A percentile compares a stretch with the other conserved stretches of the same genome.
Evolutionary conservation across 2,797 vertebrate genomes (phyloP).

Genomic region (Zonotrichia albicollis): DNA sequence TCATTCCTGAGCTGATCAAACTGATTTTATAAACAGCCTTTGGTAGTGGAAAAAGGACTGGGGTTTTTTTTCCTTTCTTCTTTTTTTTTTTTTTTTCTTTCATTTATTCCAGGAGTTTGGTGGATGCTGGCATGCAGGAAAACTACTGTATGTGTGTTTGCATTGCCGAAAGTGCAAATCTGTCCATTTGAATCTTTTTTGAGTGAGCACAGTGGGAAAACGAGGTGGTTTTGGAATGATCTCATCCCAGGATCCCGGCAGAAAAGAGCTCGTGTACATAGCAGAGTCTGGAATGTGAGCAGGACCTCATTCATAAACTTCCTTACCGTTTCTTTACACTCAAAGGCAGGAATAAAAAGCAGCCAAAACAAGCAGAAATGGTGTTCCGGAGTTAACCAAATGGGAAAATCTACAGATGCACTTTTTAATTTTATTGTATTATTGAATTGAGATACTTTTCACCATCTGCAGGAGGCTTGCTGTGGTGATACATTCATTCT

Average conservation of each 20-base stretch:
- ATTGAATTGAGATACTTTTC: not conserved
- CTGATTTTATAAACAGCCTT: conserved; percentile 38
- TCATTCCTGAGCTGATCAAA: conserved; percentile 38
- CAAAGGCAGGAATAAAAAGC: conserved; percentile 49
- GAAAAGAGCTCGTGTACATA: conserved; percentile 1
- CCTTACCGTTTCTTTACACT: conserved; percentile 45
- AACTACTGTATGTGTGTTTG: conserved; percentile 44
- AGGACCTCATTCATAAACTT: conserved; percentile 67
- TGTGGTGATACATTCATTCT: not conserved
- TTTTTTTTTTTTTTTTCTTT: not conserved
- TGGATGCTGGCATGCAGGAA: not conserved
- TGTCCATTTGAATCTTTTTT: conserved; percentile 46
- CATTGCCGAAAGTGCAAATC: conserved; percentile 26
- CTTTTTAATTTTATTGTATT: conserved; percentile 19
- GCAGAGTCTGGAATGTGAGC: conserved; percentile 40
- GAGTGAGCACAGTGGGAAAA: conserved; percentile 53
- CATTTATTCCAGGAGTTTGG: not conserved
- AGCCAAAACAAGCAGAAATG: conserved; percentile 57
- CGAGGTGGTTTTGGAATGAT: conserved; percentile 52
- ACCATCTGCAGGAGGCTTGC: not conserved
- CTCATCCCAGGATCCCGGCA: conserved; percentile 39
- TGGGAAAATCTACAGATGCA: conserved; percentile 40
- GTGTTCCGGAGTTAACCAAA: conserved; percentile 21
- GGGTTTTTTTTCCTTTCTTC: fast-evolving
- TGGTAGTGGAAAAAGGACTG: not conserved